Percentiles rank a stretch among this genome's conserved stretches.
These are phyloP conservation scores for Arctocebus calabarensis DNA, from an alignment of 2,797 vertebrate genomes.

Conservation along the genomic window DNA sequence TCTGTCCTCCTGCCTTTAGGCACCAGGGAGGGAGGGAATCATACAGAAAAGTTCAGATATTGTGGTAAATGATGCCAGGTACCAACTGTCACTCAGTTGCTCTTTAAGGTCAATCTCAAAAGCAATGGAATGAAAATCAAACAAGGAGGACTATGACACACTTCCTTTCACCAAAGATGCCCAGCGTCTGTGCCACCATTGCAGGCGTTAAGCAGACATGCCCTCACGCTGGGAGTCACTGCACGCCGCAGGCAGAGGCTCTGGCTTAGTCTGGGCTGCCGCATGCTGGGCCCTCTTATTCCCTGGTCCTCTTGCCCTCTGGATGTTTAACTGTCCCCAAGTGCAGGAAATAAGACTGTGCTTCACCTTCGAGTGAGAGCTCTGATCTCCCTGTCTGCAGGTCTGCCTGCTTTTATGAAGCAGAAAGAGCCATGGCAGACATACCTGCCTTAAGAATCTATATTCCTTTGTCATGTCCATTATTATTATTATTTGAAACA, in stretches of 20 bases:
- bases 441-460: background rate
- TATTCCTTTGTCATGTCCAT: background rate
- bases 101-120: slow-evolving; percentile 5
- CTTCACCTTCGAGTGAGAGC: background rate
- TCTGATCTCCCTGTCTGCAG: background rate
- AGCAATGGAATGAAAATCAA: slow-evolving; percentile 16
- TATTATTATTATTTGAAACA: background rate
- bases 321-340: background rate
- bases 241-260: no score
- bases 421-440: background rate
- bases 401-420: background rate
- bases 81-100: background rate
- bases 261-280: background rate
- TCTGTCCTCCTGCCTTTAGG: background rate
- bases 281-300: background rate
- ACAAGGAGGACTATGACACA: background rate
- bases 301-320: background rate
- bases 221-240: fast-evolving
- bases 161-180: background rate
- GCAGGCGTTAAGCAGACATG: background rate
- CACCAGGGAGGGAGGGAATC: background rate
- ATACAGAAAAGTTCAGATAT: background rate
- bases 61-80: background rate
- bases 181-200: fast-evolving
- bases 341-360: background rate